Evolutionary conservation across 2,113 vertebrate species (phyloP).

Genomic region (Panurus biarmicus): DNA sequence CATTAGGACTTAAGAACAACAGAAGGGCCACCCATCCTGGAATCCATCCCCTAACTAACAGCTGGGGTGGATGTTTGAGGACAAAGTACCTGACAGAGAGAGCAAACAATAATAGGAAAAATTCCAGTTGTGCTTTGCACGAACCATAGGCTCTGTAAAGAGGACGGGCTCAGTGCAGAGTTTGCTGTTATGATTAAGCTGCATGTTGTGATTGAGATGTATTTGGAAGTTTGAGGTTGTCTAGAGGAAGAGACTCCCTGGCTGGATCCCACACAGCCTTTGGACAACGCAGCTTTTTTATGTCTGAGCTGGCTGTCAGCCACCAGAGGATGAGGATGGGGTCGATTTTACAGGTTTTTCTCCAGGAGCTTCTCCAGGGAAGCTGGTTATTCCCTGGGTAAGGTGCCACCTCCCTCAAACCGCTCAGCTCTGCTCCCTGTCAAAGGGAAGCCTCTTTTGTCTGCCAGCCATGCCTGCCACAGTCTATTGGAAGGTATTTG

Average conservation of each 20-base stretch:
- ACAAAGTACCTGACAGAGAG: not conserved
- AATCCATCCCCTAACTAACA: not conserved
- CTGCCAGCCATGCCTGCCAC: constrained; percentile 65
- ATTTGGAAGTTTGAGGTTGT: not conserved
- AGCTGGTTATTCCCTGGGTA: not conserved
- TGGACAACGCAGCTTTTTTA: not conserved
- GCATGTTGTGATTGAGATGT: not conserved
- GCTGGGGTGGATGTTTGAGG: not conserved
- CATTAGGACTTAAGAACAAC: not conserved
- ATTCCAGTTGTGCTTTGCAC: not conserved
- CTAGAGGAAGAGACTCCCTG: not conserved
- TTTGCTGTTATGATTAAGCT: not conserved
- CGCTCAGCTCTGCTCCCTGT: not conserved
- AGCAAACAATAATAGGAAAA: not conserved
- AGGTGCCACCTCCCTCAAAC: not conserved
- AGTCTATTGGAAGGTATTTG: constrained; percentile 94
- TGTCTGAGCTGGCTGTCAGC: not conserved
- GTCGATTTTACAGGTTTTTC: not conserved
- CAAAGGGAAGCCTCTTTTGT: constrained; percentile 49
- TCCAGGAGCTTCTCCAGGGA: not conserved
- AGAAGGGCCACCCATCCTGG: not conserved
- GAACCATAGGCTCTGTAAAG: not conserved
- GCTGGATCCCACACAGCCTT: not conserved
- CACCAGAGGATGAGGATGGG: not conserved
- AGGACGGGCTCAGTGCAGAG: not conserved